Evolutionary conservation across 2,113 vertebrate genomes (phyloP).

Genomic region (Ploceus nigricollis): DNA sequence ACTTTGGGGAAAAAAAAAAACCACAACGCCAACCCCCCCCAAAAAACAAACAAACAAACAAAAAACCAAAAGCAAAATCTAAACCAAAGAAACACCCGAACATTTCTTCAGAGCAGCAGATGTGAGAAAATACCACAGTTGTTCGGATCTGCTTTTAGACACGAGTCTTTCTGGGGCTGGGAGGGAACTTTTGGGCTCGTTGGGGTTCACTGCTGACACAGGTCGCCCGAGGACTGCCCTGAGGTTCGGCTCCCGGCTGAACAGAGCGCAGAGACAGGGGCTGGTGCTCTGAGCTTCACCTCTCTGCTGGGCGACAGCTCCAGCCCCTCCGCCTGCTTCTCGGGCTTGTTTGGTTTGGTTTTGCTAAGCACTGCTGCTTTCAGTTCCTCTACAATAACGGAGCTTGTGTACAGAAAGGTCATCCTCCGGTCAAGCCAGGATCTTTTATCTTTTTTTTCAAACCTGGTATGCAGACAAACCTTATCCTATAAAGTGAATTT

Average conservation of each 20-base stretch:
- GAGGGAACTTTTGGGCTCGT: fast-evolving
- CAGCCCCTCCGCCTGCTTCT: not conserved
- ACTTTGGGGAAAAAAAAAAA: not conserved
- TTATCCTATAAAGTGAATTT: not conserved
- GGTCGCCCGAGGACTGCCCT: fast-evolving
- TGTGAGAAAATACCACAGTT: not conserved
- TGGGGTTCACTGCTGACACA: not conserved
- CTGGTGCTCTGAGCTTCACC: not conserved
- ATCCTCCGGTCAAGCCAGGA: constrained; percentile 53
- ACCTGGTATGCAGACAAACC: constrained; percentile 28
- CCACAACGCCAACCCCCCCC: not conserved
- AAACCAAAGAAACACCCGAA: fast-evolving
- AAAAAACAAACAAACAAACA: not conserved
- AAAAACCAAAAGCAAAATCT: not conserved
- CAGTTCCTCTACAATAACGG: constrained; percentile 54
- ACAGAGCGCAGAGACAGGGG: not conserved
- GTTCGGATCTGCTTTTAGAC: not conserved
- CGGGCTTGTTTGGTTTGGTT: constrained; percentile 55
- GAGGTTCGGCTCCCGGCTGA: not conserved
- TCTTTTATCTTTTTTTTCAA: constrained; percentile 17
- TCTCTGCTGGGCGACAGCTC: not conserved
- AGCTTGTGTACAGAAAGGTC: constrained; percentile 51
- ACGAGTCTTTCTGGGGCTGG: fast-evolving
- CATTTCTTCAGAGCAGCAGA: not conserved
- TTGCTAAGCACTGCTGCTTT: constrained; percentile 61